Conservation (phyloP, 2,113 vertebrate genomes). For the Bubo blakistoni region DNA sequence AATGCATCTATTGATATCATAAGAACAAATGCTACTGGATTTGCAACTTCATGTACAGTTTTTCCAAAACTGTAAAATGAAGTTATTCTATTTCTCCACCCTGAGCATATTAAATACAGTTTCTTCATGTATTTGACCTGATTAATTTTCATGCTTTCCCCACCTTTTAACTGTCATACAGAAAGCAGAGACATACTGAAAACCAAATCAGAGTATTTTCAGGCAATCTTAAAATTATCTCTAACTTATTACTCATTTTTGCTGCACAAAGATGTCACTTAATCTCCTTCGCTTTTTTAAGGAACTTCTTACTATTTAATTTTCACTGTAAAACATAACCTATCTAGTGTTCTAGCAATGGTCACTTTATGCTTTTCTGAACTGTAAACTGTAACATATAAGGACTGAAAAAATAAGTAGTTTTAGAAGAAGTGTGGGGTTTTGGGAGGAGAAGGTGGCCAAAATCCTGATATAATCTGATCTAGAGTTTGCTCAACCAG, state of each 20-base stretch:
- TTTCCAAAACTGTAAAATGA: not conserved
- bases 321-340: not conserved
- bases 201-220: not conserved
- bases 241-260: not conserved
- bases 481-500: not conserved
- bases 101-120: not conserved
- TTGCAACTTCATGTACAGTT: not conserved
- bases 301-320: not conserved
- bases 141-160: not conserved
- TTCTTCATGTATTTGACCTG: not conserved
- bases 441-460: too few species aligned
- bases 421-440: fast-evolving
- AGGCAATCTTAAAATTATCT: not conserved
- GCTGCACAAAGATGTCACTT: not conserved
- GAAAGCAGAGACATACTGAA: not conserved
- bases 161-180: not conserved
- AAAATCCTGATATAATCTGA: not conserved
- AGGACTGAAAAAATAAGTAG: not conserved
- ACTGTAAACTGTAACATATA: not conserved
- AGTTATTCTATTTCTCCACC: not conserved
- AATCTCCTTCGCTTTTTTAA: not conserved
- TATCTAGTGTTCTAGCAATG: not conserved
- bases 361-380: not conserved
- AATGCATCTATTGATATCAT: not conserved
- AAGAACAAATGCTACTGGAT: not conserved